Evolutionary conservation across 2,888 invertebrate genomes (phyloP), one percentile per base, ranked within the genome.

Genomic region (Ennomos fuscantarius): DNA sequence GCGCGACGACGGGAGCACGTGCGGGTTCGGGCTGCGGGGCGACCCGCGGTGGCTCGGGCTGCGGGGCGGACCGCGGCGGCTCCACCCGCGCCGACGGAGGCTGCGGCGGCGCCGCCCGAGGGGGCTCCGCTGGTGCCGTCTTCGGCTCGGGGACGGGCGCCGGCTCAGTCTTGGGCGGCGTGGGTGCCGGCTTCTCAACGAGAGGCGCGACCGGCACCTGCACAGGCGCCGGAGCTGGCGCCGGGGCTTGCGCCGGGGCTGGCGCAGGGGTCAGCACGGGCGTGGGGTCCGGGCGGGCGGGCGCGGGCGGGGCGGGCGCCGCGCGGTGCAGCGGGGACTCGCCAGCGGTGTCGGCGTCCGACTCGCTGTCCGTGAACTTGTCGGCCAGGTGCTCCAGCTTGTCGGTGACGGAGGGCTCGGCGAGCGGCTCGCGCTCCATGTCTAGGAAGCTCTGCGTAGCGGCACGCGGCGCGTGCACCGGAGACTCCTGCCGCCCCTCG

Each of bases 281-380:
- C 50, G 66, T 76, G 8, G 59, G 56, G 44, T 63, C 75, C 8
- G 63, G 63, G 40, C 15, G 15, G 3, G 65, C 46, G 65, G 63
- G 55, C 13, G 47, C 73, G 0, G 81, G 68, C 11, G 77, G 77
- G 1, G 82, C 76, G 8, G 79, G 76, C 63, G 79, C 79, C 3
- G 85, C 80, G 36, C 87, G 84, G 72, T 89, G 91, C 73, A 89
- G 67, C 13, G 90, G 91, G 34, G 91, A 91, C 71, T 90, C 91
- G 58, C 89, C 89, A 1, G 86, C 84, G 8, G 88, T 83, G 65
- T 93, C 93, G 8, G 89, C 89, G 65, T 94, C 93, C 9, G 93
- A 93, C 72, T 93, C 93, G 74, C 93, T 93, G 82, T 94, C 93
- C 56, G 93, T 93, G 75, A 93, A 94, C 77, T 91, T 93, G 76